Conservation (phyloP, 1,140 invertebrate genomes). For the Hydropsyche tenuis region DNA sequence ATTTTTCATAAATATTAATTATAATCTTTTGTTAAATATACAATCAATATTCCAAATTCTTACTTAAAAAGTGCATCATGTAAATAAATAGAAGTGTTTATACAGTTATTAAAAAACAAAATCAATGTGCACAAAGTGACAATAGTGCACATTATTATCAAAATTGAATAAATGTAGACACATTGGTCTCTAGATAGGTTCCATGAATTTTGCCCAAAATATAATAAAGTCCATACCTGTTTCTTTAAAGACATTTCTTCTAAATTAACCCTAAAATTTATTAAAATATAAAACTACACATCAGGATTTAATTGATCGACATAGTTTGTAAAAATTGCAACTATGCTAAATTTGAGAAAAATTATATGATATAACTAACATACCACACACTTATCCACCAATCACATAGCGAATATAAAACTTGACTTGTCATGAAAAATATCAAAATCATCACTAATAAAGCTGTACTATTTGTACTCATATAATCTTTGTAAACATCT, state of each 20-base stretch:
- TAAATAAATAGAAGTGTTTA: slow-evolving; percentile 72
- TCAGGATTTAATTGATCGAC: too few species aligned
- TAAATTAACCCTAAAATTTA: slow-evolving; percentile 58
- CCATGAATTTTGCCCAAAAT: slow-evolving; percentile 45
- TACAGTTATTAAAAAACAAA: slow-evolving; percentile 76
- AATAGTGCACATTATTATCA: slow-evolving; percentile 62
- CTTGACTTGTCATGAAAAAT: slow-evolving; percentile 59
- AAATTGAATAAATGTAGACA: slow-evolving; percentile 65
- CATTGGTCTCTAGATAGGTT: slow-evolving; percentile 58
- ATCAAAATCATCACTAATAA: slow-evolving; percentile 60
- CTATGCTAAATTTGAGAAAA: background rate
- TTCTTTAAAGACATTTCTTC: slow-evolving; percentile 56
- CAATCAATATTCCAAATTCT: slow-evolving; percentile 16
- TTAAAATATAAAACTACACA: too few species aligned
- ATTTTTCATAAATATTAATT: slow-evolving; percentile 63
- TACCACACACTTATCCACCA: slow-evolving; percentile 60
- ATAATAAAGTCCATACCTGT: too few species aligned
- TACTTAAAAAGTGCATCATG: slow-evolving; percentile 80
- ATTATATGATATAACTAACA: slow-evolving; percentile 63
- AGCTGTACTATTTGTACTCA: slow-evolving; percentile 62
- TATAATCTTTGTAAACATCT: slow-evolving; percentile 63
- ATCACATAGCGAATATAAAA: slow-evolving; percentile 57
- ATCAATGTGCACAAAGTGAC: slow-evolving; percentile 60
- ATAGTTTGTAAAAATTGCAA: too few species aligned
- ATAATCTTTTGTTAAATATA: background rate